Conservation (phyloP, 2,888 invertebrate species). For the Drosophila atripex region DNA sequence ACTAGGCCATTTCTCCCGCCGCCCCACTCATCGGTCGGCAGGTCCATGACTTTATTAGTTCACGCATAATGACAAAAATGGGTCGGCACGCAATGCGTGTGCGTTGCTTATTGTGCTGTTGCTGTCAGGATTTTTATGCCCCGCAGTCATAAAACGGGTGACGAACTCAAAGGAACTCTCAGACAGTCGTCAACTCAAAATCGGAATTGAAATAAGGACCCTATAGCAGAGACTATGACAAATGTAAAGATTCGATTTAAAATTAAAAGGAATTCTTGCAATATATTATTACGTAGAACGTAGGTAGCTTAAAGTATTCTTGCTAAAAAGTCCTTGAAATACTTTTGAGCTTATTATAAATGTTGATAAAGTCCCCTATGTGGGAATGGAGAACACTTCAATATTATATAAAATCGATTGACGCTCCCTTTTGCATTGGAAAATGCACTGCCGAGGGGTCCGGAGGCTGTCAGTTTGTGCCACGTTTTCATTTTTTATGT, state of each 20-base stretch:
- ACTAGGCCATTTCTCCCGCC: slow-evolving; percentile 9
- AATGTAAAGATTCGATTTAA: not conserved
- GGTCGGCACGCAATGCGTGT: slow-evolving; percentile 76
- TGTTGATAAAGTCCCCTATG: not conserved
- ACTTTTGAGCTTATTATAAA: not conserved
- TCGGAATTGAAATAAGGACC: not conserved
- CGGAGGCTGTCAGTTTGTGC: slow-evolving; percentile 22
- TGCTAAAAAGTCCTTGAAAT: not conserved
- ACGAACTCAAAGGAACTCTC: slow-evolving; percentile 9
- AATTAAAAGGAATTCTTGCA: not conserved
- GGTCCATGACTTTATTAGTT: slow-evolving; percentile 77
- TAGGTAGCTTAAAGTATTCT: no score
- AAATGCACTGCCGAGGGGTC: slow-evolving; percentile 21
- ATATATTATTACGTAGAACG: no score
- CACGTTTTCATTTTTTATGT: slow-evolving; percentile 19
- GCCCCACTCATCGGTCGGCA: slow-evolving; percentile 42
- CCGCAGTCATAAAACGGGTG: slow-evolving; percentile 61
- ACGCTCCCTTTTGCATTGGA: slow-evolving; percentile 2
- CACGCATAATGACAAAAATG: slow-evolving; percentile 77
- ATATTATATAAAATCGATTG: slow-evolving; percentile 12
- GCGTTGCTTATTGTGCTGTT: slow-evolving; percentile 70
- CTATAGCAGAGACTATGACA: not conserved
- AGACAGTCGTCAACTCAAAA: slow-evolving; percentile 2
- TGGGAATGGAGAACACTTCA: not conserved
- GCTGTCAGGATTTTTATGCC: slow-evolving; percentile 70